These are phyloP conservation scores for Limnodromus scolopaceus DNA, from an alignment of 2,797 vertebrate genomes.

Conservation along the genomic window DNA sequence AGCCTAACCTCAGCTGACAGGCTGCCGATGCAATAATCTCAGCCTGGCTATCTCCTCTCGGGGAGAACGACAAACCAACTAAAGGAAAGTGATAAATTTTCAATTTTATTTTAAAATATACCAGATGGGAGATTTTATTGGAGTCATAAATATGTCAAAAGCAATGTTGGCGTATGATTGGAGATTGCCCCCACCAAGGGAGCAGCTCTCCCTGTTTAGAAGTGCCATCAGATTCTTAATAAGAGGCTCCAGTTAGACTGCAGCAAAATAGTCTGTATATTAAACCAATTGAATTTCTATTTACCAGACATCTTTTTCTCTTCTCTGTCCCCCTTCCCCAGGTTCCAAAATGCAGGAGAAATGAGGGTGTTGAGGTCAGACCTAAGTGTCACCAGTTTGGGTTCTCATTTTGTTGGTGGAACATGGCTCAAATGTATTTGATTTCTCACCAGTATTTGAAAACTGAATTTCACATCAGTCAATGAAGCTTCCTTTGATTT, in stretches of 20 bases:
- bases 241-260: slow-evolving; percentile 71
- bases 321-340: not conserved
- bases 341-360: slow-evolving; percentile 53
- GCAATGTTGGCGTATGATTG: slow-evolving; percentile 75
- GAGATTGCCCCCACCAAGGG: slow-evolving; percentile 72
- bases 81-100: slow-evolving; percentile 81
- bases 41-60: slow-evolving; percentile 74
- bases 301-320: slow-evolving; percentile 66
- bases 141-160: slow-evolving; percentile 83
- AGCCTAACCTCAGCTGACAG: slow-evolving; percentile 68
- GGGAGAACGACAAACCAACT: slow-evolving; percentile 73
- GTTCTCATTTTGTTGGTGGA: not conserved
- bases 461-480: not conserved
- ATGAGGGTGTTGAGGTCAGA: slow-evolving; percentile 41
- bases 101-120: slow-evolving; percentile 85
- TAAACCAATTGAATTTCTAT: slow-evolving; percentile 79
- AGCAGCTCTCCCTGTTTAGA: slow-evolving; percentile 74
- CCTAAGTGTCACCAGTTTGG: not conserved
- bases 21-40: slow-evolving; percentile 69
- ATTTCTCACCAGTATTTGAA: not conserved
- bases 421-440: not conserved
- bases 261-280: slow-evolving; percentile 72
- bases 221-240: slow-evolving; percentile 79
- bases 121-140: slow-evolving; percentile 85
- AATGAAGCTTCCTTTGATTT: slow-evolving; percentile 17